Percentiles rank a stretch among this genome's conserved stretches.
phyloP scores from a whole-genome alignment of 2,888 invertebrate genomes.

The Tigriopus californicus region DNA sequence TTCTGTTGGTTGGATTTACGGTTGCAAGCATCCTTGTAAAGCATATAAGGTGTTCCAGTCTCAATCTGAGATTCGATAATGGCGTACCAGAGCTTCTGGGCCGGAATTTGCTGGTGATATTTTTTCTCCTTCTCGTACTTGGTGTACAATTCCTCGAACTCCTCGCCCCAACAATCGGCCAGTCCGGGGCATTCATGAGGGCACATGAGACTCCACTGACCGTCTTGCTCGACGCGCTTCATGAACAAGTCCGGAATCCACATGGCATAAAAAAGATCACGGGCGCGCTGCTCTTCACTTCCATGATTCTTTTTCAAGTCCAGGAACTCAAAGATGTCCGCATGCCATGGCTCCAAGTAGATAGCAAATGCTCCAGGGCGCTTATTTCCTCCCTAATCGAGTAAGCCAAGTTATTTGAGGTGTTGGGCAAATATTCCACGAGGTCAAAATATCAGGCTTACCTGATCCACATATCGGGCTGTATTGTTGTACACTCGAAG shows the following conservation, averaged over 20 bases:
- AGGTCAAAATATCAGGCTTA: background rate
- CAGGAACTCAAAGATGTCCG: slow-evolving; percentile 85
- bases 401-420: no score
- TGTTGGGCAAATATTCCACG: no score
- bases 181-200: slow-evolving; percentile 81
- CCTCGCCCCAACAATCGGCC: slow-evolving; percentile 78
- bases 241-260: slow-evolving; percentile 99
- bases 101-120: slow-evolving; percentile 43
- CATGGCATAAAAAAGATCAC: slow-evolving; percentile 87
- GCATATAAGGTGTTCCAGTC: slow-evolving; percentile 94
- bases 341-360: slow-evolving; percentile 97
- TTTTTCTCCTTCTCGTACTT: slow-evolving; percentile 66
- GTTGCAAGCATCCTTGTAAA: slow-evolving; percentile 90
- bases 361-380: slow-evolving; percentile 93
- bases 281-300: slow-evolving; percentile 77
- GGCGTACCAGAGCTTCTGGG: slow-evolving; percentile 78
- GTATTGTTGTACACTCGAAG: slow-evolving; percentile 85
- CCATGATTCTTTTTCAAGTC: slow-evolving; percentile 86
- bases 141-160: slow-evolving; percentile 71
- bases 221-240: slow-evolving; percentile 69
- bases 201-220: slow-evolving; percentile 88
- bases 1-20: slow-evolving; percentile 94
- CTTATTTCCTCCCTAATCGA: slow-evolving; percentile 63
- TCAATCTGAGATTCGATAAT: slow-evolving; percentile 78
- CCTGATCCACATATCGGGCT: slow-evolving; percentile 84